Evolutionary conservation across 2,888 invertebrate species (phyloP).

Genomic region (Acleris emargana): DNA sequence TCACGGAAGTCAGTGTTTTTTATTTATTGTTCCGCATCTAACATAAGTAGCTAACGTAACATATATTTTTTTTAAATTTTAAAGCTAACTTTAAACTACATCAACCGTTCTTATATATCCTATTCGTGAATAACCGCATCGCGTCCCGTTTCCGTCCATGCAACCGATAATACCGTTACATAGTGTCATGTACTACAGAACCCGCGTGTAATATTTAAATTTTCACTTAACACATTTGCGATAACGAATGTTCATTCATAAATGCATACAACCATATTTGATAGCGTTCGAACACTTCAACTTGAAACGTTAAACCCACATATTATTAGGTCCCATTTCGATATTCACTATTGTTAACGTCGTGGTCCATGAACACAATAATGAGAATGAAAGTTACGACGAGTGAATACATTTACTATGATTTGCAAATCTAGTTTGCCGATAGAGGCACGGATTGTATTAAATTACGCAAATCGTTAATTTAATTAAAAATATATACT

Average conservation of each 20-base stretch:
- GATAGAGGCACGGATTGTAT: conserved; percentile 12
- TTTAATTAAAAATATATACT: neutral
- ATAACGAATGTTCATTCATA: conserved; percentile 49
- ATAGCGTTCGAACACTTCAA: conserved; percentile 13
- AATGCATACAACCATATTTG: conserved; percentile 28
- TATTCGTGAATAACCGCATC: too few species aligned
- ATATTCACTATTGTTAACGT: conserved; percentile 6
- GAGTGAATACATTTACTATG: conserved; percentile 57
- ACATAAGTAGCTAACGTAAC: too few species aligned
- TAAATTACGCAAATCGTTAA: conserved; percentile 19
- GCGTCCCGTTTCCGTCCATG: conserved; percentile 19
- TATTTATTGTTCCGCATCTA: too few species aligned
- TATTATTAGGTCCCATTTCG: neutral
- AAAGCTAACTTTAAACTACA: too few species aligned
- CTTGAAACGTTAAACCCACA: conserved; percentile 2
- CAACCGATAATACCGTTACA: conserved; percentile 28
- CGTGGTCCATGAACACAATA: conserved; percentile 39
- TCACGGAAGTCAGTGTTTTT: too few species aligned
- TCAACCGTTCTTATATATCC: too few species aligned
- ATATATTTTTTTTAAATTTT: too few species aligned
- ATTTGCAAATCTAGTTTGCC: conserved; percentile 59
- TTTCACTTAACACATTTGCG: conserved; percentile 58
- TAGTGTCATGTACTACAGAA: conserved; percentile 39
- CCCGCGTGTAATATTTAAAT: conserved; percentile 50
- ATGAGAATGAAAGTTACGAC: conserved; percentile 67